Evolutionary conservation across 2,888 invertebrate genomes (phyloP).

Genomic region (Calliphora vomitoria): DNA sequence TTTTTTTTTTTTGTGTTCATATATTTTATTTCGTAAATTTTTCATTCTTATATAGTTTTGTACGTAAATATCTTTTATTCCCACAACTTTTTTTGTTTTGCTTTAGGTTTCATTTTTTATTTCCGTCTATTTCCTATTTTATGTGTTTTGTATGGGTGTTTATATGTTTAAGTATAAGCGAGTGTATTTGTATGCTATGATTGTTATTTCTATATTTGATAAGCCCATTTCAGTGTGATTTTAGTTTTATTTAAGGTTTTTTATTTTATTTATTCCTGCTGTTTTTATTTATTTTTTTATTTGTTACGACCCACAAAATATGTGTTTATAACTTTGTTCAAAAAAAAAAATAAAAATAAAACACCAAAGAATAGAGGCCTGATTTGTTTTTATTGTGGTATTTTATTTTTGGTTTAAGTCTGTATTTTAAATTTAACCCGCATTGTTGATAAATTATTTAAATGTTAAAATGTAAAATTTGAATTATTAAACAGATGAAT

Average conservation of each 20-base stretch:
- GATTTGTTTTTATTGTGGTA: slow-evolving; percentile 3
- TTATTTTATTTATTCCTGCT: slow-evolving; percentile 3
- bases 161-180: slow-evolving; percentile 3
- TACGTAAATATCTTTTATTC: neutral
- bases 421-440: slow-evolving; percentile 14
- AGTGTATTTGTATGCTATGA: slow-evolving; percentile 46
- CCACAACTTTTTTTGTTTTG: slow-evolving; percentile 25
- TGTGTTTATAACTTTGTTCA: slow-evolving; percentile 67
- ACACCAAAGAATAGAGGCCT: neutral
- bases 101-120: slow-evolving; percentile 48
- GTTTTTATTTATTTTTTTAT: slow-evolving; percentile 29
- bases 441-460: slow-evolving; percentile 38
- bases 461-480: slow-evolving; percentile 19
- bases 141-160: slow-evolving; percentile 16
- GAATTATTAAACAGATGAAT: neutral
- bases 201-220: slow-evolving; percentile 66
- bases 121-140: slow-evolving; percentile 53
- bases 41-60: slow-evolving; percentile 45
- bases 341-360: slow-evolving; percentile 36
- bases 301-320: slow-evolving; percentile 65
- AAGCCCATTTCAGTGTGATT: slow-evolving; percentile 66
- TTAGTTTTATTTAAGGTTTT: slow-evolving; percentile 58
- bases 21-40: slow-evolving; percentile 40
- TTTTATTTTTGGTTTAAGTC: slow-evolving; percentile 36
- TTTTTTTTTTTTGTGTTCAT: neutral